Evolutionary conservation across 2,888 invertebrate genomes (phyloP).

Genomic region (Drosophila anomalata): DNA sequence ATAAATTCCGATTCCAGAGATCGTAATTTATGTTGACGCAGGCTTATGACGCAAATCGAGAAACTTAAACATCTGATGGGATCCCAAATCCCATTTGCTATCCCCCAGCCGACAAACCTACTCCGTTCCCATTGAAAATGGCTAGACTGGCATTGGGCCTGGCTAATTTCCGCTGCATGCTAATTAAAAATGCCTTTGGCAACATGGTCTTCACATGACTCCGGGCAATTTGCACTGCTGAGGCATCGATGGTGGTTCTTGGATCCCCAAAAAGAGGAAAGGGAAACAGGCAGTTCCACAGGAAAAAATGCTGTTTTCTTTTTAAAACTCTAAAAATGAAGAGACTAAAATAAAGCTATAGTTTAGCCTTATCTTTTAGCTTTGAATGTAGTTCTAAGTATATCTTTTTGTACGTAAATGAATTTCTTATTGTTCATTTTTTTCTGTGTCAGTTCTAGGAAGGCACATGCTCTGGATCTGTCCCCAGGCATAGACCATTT

Average conservation of each 20-base stretch:
- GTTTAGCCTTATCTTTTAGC: too few relatives aligned
- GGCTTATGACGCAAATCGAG: constrained; percentile 48
- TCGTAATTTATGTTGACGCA: constrained; percentile 65
- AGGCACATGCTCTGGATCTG: constrained; percentile 68
- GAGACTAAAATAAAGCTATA: too few relatives aligned
- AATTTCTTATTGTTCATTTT: constrained; percentile 1
- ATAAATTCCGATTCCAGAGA: constrained; percentile 63
- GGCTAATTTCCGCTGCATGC: constrained; percentile 74
- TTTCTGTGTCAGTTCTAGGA: constrained; percentile 62
- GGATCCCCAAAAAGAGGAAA: constrained; percentile 4
- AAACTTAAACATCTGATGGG: constrained; percentile 32
- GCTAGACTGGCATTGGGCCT: constrained; percentile 19
- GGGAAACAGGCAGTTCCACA: constrained; percentile 20
- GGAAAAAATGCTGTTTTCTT: background rate
- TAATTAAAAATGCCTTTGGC: constrained; percentile 73
- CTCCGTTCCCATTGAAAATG: constrained; percentile 28
- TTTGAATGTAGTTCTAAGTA: background rate
- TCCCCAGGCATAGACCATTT: constrained; percentile 57
- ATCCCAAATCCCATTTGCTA: background rate
- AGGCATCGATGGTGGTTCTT: constrained; percentile 15
- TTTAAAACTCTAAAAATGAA: too few relatives aligned
- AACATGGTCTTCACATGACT: constrained; percentile 46
- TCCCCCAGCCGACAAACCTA: constrained; percentile 17
- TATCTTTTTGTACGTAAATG: background rate
- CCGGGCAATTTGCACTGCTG: constrained; percentile 67